These are phyloP conservation scores for Salvelinus fontinalis DNA, from an alignment of 2,113 vertebrate species.

Conservation along the genomic window DNA sequence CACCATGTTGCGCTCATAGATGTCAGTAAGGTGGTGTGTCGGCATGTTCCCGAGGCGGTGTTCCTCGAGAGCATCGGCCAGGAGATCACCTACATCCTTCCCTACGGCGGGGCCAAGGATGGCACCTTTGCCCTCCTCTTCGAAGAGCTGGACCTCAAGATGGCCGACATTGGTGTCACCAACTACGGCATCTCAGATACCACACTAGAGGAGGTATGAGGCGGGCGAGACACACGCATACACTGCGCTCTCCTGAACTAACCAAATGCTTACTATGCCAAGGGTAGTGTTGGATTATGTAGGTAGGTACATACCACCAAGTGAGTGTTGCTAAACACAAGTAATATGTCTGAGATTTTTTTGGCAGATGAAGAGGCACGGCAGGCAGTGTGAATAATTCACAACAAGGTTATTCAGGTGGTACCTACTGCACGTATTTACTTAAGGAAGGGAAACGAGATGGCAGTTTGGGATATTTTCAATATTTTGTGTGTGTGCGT, in stretches of 20 bases:
- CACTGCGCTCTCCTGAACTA: background rate
- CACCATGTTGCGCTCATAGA: constrained; percentile 51
- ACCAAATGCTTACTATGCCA: constrained; percentile 11
- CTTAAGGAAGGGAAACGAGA: background rate
- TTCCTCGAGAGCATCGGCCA: constrained; percentile 94
- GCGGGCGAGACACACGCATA: background rate
- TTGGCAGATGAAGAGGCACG: constrained; percentile 30
- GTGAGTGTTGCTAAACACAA: constrained; percentile 31
- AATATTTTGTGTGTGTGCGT: too few species aligned
- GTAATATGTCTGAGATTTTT: constrained; percentile 26
- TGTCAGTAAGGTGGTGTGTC: constrained; percentile 58
- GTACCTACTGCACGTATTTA: background rate
- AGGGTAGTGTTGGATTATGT: constrained; percentile 7
- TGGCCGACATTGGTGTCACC: constrained; percentile 84
- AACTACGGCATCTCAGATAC: constrained; percentile 98
- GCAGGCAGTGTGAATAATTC: constrained; percentile 54
- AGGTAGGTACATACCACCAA: constrained; percentile 17
- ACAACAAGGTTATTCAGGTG: constrained; percentile 29
- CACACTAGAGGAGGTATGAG: constrained; percentile 90
- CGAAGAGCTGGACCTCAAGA: constrained; percentile 87
- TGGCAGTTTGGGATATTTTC: background rate
- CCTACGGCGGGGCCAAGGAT: constrained; percentile 87
- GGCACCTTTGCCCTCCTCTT: constrained; percentile 92
- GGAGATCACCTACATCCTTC: constrained; percentile 91
- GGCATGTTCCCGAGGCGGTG: constrained; percentile 83